A percentile compares a stretch with the other conserved stretches of the same genome.
These are phyloP conservation scores for Parazoanthus atlanticus DNA, from an alignment of 92 coral and sea anemone genomes.

Conservation along the genomic window DNA sequence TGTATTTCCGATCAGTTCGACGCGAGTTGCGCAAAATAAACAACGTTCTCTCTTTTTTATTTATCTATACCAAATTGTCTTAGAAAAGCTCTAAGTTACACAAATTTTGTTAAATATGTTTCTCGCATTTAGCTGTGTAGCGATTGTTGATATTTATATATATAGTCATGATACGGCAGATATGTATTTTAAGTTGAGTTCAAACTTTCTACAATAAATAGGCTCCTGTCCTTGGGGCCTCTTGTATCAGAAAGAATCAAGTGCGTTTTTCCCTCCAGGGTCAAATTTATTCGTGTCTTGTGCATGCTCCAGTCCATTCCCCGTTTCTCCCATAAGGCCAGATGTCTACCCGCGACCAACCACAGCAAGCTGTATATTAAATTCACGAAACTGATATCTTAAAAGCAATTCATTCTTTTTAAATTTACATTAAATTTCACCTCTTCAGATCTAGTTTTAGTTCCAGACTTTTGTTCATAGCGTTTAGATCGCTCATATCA, in stretches of 20 bases:
- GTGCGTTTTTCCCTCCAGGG: constrained; percentile 7
- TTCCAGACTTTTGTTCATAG: neutral
- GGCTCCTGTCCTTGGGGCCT: constrained; percentile 18
- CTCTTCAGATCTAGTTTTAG: neutral
- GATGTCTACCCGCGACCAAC: constrained; percentile 23
- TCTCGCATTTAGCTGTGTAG: constrained; percentile 10
- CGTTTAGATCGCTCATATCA: neutral
- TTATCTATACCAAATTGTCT: constrained; percentile 35
- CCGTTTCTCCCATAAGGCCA: constrained; percentile 32
- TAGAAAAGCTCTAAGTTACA: constrained; percentile 30
- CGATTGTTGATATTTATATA: constrained; percentile 9
- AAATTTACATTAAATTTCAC: constrained; percentile 34
- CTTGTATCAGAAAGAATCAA: constrained; percentile 44
- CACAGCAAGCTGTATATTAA: constrained; percentile 23
- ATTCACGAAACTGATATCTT: constrained; percentile 43
- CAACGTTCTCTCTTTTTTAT: constrained; percentile 1
- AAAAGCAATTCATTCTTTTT: constrained; percentile 32
- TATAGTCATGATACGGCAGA: neutral
- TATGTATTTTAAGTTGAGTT: constrained; percentile 1
- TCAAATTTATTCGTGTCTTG: constrained; percentile 1
- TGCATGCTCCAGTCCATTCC: neutral
- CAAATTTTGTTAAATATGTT: constrained; percentile 16
- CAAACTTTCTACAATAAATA: constrained; percentile 3
- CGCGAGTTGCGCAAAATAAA: constrained; percentile 7
- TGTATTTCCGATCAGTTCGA: constrained; percentile 26